A percentile compares a stretch with the other conserved stretches of the same genome.
phyloP scores from a whole-genome alignment of 2,113 vertebrate species.

The Urocitellus parryii region DNA sequence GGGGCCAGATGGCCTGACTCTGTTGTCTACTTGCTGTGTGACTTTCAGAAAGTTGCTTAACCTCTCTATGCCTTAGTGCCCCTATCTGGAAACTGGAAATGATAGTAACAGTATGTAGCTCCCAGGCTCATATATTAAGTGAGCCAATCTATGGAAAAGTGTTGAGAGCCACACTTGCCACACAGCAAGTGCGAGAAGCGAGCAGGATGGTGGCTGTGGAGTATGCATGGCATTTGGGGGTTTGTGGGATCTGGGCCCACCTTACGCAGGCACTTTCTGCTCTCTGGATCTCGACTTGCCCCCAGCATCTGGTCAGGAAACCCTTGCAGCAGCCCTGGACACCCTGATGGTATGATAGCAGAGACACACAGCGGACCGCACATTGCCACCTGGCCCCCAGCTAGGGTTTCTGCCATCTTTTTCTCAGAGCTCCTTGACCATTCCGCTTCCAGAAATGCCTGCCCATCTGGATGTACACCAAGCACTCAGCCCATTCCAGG shows the following conservation, averaged over 20 bases:
- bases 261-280: not conserved
- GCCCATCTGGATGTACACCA: constrained; percentile 52
- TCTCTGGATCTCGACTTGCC: not conserved
- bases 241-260: not conserved
- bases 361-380: not conserved
- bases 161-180: not conserved
- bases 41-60: constrained; percentile 19
- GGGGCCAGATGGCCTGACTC: not conserved
- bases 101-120: not conserved
- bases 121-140: constrained; percentile 6
- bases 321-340: not conserved
- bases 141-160: not conserved
- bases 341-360: not conserved
- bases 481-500: constrained; percentile 9
- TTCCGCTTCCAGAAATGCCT: constrained; percentile 20
- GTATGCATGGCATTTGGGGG: not conserved
- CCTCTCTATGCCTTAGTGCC: not conserved
- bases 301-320: not conserved
- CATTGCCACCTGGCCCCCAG: not conserved
- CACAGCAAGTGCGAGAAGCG: not conserved
- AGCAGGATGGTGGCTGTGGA: not conserved
- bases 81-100: not conserved
- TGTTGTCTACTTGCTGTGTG: not conserved
- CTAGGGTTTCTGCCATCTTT: not conserved
- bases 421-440: not conserved